Percentiles rank a stretch among this genome's conserved stretches.
Conservation (phyloP, 2,888 invertebrate species). For the Campaea margaritaria region DNA sequence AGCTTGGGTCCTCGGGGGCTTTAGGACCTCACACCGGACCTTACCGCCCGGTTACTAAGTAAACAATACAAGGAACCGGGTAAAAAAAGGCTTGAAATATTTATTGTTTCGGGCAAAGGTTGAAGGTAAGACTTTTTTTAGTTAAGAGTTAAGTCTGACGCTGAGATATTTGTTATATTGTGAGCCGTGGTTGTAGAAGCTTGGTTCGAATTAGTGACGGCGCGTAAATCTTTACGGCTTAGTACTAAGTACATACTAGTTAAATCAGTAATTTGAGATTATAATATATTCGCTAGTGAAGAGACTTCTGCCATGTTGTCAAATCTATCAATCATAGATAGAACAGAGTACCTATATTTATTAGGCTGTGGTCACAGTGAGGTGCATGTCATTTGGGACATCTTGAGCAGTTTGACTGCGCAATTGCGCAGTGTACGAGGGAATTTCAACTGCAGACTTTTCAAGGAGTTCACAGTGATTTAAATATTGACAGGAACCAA, state of each 20-base stretch:
- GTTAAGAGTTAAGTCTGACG: conserved; percentile 22
- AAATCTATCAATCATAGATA: too few species aligned
- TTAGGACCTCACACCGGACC: conserved; percentile 49
- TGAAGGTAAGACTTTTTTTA: conserved; percentile 49
- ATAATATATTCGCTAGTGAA: too few species aligned
- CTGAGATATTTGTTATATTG: conserved; percentile 26
- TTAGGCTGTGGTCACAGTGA: too few species aligned
- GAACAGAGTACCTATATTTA: too few species aligned
- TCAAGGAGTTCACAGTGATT: too few species aligned
- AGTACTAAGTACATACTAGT: background rate
- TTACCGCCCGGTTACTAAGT: conserved; percentile 51
- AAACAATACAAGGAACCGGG: conserved; percentile 52
- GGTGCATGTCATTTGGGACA: too few species aligned
- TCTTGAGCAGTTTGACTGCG: too few species aligned
- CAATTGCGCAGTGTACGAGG: too few species aligned
- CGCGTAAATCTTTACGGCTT: conserved; percentile 13
- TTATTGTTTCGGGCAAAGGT: conserved; percentile 56
- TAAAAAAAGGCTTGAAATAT: conserved; percentile 43
- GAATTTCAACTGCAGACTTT: too few species aligned
- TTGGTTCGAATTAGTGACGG: conserved; percentile 22
- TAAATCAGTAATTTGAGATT: too few species aligned
- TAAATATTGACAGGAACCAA: too few species aligned
- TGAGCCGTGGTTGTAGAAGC: conserved; percentile 10
- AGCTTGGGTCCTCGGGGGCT: conserved; percentile 8
- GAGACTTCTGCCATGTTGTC: too few species aligned